Conservation (phyloP, 2,888 invertebrate genomes). For the Amaurobius ferox region DNA sequence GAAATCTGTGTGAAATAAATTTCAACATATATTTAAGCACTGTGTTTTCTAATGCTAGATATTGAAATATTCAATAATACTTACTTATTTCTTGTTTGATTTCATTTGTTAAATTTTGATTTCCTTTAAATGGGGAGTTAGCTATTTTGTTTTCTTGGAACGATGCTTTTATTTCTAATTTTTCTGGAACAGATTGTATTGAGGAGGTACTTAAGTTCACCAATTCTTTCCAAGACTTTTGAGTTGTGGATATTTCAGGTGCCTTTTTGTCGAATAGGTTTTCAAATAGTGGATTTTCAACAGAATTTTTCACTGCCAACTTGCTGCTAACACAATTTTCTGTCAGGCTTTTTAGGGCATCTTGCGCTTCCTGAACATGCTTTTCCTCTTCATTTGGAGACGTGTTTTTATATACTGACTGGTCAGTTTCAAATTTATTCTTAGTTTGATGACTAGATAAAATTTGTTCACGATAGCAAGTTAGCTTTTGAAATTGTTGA, state of each 20-base stretch:
- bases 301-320: slow-evolving; percentile 56
- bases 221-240: slow-evolving; percentile 73
- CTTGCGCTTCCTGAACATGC: slow-evolving; percentile 90
- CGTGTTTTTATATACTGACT: background rate
- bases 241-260: slow-evolving; percentile 32
- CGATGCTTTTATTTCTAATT: slow-evolving; percentile 11
- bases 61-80: no score
- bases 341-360: slow-evolving; percentile 90
- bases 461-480: background rate
- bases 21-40: no score
- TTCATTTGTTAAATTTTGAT: background rate
- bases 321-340: slow-evolving; percentile 84
- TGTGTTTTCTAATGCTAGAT: no score
- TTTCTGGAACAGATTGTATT: slow-evolving; percentile 16
- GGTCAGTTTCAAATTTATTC: background rate
- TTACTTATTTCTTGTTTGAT: no score
- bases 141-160: background rate
- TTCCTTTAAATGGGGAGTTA: background rate
- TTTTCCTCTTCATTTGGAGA: slow-evolving; percentile 81
- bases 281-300: slow-evolving; percentile 78
- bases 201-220: slow-evolving; percentile 69
- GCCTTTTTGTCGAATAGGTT: slow-evolving; percentile 74
- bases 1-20: no score
- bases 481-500: background rate
- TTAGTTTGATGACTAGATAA: background rate